Base-by-base conservation (phyloP, 2,797 vertebrate species). In the Dendrocincla tyrannina region DNA sequence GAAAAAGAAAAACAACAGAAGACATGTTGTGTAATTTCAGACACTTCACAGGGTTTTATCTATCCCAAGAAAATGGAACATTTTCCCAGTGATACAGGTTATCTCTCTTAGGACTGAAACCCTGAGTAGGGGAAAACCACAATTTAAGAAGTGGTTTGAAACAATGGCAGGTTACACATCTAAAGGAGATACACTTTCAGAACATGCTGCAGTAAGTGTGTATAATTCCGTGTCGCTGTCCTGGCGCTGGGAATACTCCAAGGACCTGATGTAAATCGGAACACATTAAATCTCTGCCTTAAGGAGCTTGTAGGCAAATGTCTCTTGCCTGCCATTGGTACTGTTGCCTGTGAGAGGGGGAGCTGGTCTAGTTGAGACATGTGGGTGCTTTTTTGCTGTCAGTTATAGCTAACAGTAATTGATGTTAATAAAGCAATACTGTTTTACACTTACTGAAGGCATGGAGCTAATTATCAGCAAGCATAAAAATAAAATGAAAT, bases 251-350 rank as follows among this genome's bases (percentile, higher is more conserved):
- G 30, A 83, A 88, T 88, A 33, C 85, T 62, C 67, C 68, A 67
- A 77, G 73, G 82, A 52, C 60, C 0, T 64, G 46, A 53, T 78
- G 62, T 27, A 88, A 84, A 69, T 33, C 6, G 7, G 39, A 68
- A 76, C 1, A 0, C 39, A 62, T 90, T 85, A 84, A 86, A 53
- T 68, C 77, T 55, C 5, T 82, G 83, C 76, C 69, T 75, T 58
- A 56, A 91, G 88, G 76, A 91, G 28, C 66, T 85, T 68, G n/a
- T 60, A 84, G 76, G 82, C 69, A 67, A 91, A 41, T 35, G 20
- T 77, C 53, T 84, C 66, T 72, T 39, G 19, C 12, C 8, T 39
- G 24, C 46, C 58, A 10, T 23, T 55, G 58, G n/a, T 50, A 13
- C 42, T 37, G 9, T 15, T 27, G 24, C 30, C 64, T 95, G 73